Evolutionary conservation across 2,888 invertebrate species (phyloP), one percentile per base, ranked within the genome.

Genomic region (Sisyra nigra): DNA sequence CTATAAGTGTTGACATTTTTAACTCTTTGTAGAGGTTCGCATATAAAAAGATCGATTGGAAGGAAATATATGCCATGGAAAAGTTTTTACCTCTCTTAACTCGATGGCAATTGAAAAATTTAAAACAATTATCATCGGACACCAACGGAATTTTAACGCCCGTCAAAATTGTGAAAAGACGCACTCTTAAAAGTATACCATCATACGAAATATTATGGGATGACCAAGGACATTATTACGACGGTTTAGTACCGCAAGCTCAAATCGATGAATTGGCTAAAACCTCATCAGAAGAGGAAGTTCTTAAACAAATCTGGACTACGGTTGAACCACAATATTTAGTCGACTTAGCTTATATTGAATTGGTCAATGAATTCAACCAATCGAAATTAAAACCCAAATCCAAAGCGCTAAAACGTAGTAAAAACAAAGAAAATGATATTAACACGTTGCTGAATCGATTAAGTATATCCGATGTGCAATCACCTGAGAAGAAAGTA

Each of bases 61-160:
- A 77, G 2, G 75, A 80, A 54, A 67, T 76, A 24, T 86, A 87
- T 56, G 71, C 79, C 32, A 77, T 85, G 48, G 76, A 80, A 53
- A 87, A 86, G 58, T 76, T 84, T 50, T 65, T 86, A 45, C 83
- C 85, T 0, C 56, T 88, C 35, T 57, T 80, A 15, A 83, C 83
- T 0, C 71, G 85, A 50, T 86, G 84, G 84, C 82, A 84, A 54
- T 60, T 81, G 18, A 57, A 70, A 47, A 66, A 72, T 61, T 52
- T 48, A 33, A 44, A 32, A 8, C 42, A 42, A 17, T 7, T 38
- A 17, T 40, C 40, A 11, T 37, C 47, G 34, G 46, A 51, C 8
- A 36, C 44, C 5, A 51, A 50, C 36, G 57, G 55, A 30, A 44
- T 63, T 45, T 53, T 75, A n/a, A 49, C 56, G 37, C 72, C 75